Conservation (phyloP, 2,797 vertebrate species). For the Leptoclinus maculatus region DNA sequence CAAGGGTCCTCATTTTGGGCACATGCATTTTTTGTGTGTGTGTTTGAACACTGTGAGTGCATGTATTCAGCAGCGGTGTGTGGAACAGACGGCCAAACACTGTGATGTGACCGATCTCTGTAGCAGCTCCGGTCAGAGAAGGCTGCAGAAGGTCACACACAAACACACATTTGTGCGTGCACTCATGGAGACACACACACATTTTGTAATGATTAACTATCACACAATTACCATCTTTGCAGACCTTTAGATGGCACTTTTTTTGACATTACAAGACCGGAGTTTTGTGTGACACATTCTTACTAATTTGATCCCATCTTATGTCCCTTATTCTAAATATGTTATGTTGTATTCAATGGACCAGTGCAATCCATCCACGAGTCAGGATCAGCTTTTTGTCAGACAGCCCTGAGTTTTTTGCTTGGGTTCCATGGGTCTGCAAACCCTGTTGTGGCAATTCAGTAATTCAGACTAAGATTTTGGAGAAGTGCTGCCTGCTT, state of each 20-base stretch:
- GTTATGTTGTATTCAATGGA: background rate
- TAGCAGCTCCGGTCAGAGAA: constrained; percentile 22
- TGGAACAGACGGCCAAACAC: constrained; percentile 46
- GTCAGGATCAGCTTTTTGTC: background rate
- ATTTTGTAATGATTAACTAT: constrained; percentile 27
- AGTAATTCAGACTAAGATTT: background rate
- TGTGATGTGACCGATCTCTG: constrained; percentile 36
- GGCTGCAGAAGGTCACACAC: constrained; percentile 29
- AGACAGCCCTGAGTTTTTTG: background rate
- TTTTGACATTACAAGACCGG: background rate
- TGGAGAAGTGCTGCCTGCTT: too few species aligned
- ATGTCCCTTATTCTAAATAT: background rate
- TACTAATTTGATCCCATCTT: background rate
- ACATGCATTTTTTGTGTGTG: constrained; percentile 24
- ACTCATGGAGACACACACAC: background rate
- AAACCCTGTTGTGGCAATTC: constrained; percentile 5
- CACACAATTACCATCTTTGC: constrained; percentile 27
- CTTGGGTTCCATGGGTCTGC: background rate
- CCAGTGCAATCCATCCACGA: background rate
- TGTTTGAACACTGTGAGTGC: constrained; percentile 19
- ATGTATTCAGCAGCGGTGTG: constrained; percentile 53
- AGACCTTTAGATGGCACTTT: constrained; percentile 24
- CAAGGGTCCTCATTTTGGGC: constrained; percentile 17
- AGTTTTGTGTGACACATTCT: background rate
- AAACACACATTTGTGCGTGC: constrained; percentile 9